These are phyloP conservation scores for Sphenodon punctatus DNA, from an alignment of 2,797 vertebrate genomes.

Conservation along the genomic window DNA sequence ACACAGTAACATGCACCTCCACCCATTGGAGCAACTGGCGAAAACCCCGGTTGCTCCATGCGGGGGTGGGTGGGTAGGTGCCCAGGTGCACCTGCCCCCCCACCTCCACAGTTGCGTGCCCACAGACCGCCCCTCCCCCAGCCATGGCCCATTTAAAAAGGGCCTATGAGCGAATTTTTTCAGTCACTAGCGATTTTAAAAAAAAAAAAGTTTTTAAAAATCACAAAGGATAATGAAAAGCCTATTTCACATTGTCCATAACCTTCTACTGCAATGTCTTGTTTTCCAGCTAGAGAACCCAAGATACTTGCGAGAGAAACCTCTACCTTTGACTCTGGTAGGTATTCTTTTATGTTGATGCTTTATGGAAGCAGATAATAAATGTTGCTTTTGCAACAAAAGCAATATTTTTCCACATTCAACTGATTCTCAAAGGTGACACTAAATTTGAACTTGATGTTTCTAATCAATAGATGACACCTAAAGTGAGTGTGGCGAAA, in stretches of 20 bases:
- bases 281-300: constrained; percentile 89
- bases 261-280: constrained; percentile 23
- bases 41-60: too few relatives aligned
- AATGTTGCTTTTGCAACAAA: constrained; percentile 63
- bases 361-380: constrained; percentile 36
- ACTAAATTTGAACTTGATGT: constrained; percentile 69
- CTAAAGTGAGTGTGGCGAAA: constrained; percentile 76
- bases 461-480: constrained; percentile 78
- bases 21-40: too few relatives aligned
- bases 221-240: neutral
- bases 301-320: constrained; percentile 89
- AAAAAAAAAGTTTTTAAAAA: neutral
- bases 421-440: constrained; percentile 29
- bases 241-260: constrained; percentile 4
- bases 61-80: too few relatives aligned
- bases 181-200: neutral
- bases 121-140: too few relatives aligned
- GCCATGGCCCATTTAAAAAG: too few relatives aligned
- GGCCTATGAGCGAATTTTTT: too few relatives aligned
- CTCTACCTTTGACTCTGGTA: constrained; percentile 85
- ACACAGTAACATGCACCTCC: too few relatives aligned
- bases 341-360: constrained; percentile 70
- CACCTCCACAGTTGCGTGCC: too few relatives aligned
- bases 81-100: too few relatives aligned
- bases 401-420: constrained; percentile 56